Percentiles rank a stretch among this genome's conserved stretches.
Evolutionary conservation across 1,140 invertebrate genomes (phyloP).

Genomic region (Capitella teleta): DNA sequence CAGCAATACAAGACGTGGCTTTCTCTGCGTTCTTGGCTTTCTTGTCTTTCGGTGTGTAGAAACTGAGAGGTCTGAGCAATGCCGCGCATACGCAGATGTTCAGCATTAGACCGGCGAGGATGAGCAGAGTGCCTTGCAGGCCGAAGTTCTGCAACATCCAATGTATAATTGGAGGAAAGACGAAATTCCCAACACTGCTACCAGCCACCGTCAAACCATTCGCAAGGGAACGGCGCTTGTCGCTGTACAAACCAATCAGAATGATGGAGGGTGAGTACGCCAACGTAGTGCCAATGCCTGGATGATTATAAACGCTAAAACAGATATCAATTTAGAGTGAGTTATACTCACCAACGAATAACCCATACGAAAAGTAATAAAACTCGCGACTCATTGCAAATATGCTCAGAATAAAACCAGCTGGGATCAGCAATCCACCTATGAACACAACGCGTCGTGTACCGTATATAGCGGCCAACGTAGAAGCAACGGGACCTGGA

Average conservation of each 20-base stretch:
- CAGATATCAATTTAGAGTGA: background rate
- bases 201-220: slow-evolving; percentile 85
- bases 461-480: too few relatives aligned
- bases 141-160: slow-evolving; percentile 4
- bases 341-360: background rate
- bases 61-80: background rate
- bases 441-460: background rate
- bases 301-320: slow-evolving; percentile 11
- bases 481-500: background rate
- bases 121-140: background rate
- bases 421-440: background rate
- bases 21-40: background rate
- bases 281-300: slow-evolving; percentile 76
- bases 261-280: slow-evolving; percentile 86
- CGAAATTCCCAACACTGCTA: slow-evolving; percentile 65
- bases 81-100: slow-evolving; percentile 1
- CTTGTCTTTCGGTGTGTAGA: background rate
- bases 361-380: background rate
- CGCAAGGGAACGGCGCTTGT: slow-evolving; percentile 71
- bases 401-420: background rate
- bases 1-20: background rate
- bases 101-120: background rate
- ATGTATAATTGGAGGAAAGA: slow-evolving; percentile 65
- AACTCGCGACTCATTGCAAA: background rate
- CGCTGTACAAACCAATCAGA: slow-evolving; percentile 82